Evolutionary conservation across 2,888 invertebrate genomes (phyloP), one percentile per base, ranked within the genome.

Genomic region (Apamea sordens): DNA sequence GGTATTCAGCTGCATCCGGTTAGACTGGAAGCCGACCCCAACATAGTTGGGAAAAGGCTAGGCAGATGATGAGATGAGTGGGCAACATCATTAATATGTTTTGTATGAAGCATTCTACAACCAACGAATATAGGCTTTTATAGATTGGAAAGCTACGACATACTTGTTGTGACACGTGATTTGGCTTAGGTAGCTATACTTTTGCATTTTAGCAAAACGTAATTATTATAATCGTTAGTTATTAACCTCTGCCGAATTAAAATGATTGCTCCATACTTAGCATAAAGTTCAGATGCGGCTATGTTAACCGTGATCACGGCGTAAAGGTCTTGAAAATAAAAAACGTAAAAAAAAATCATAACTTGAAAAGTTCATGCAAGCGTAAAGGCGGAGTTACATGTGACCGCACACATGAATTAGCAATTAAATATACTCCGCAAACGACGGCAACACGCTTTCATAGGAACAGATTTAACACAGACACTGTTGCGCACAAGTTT

Each of bases 351-450:
- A 36, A 28, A n/a, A 59, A 65, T 1, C 6, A 10, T 24, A 63
- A 24, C 53, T 69, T 47, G 18, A 47, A 69, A 72, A 73, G 73
- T 59, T 59, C 56, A 77, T 41, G 65, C 56, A 73, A 83, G 68
- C 47, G 47, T 86, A n/a, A 77, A 71, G 56, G 28, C 4, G 21
- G 5, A 44, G 59, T 50, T 53, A 73, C 63, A 63, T 83, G 11
- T 61, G 50, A 50, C 21, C 21, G 53, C 50, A 67, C 56, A 47
- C 53, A 56, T 41, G 61, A 83, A 56, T 64, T 56, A 47, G 56
- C 28, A 50, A 44, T 70, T 44, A 70, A 28, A 21, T 4, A 77
- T 28, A 56, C 63, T 59, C 8, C 24, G 32, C 44, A 21, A 56
- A 21, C 61, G 6, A 24, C 2, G 8, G 21, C 41, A 41, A 36